Percentiles rank a stretch among this genome's conserved stretches.
Conservation (phyloP, 2,113 vertebrate species). For the Chascanopsetta lugubris region DNA sequence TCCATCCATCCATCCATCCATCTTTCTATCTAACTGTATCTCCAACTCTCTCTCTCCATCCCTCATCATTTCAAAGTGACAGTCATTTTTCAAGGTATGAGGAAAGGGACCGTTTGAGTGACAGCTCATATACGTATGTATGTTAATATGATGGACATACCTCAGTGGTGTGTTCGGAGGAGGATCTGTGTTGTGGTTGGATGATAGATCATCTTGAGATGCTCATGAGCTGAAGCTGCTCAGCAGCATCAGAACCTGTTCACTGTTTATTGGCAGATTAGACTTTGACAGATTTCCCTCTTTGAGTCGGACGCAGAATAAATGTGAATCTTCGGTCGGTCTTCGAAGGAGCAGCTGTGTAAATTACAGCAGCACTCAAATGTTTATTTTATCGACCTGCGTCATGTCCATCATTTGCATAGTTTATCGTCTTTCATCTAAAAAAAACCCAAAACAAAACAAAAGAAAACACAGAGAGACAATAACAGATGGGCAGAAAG, state of each 20-base stretch:
- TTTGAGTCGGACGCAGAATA: not conserved
- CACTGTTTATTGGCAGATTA: not conserved
- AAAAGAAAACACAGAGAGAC: not conserved
- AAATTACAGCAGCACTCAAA: not conserved
- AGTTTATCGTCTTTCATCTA: constrained; percentile 3
- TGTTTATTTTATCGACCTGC: constrained; percentile 5
- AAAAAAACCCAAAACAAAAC: not conserved
- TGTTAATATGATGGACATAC: too few relatives aligned
- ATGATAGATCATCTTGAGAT: too few relatives aligned
- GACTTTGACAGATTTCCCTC: not conserved
- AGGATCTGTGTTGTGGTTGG: too few relatives aligned
- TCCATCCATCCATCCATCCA: too few relatives aligned
- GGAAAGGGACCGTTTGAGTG: not conserved
- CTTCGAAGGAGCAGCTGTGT: constrained; percentile 5
- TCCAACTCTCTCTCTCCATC: too few relatives aligned
- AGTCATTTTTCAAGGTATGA: not conserved
- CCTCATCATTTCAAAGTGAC: not conserved
- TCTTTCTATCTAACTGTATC: too few relatives aligned
- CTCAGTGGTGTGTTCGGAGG: too few relatives aligned
- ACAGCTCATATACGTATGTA: not conserved
- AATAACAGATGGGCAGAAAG: constrained; percentile 5
- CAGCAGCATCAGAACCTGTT: not conserved
- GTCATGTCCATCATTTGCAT: constrained; percentile 3
- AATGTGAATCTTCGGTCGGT: not conserved
- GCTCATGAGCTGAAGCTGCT: too few relatives aligned